Base-by-base conservation (phyloP, 2,888 invertebrate genomes). In the Cordilura impudica region DNA sequence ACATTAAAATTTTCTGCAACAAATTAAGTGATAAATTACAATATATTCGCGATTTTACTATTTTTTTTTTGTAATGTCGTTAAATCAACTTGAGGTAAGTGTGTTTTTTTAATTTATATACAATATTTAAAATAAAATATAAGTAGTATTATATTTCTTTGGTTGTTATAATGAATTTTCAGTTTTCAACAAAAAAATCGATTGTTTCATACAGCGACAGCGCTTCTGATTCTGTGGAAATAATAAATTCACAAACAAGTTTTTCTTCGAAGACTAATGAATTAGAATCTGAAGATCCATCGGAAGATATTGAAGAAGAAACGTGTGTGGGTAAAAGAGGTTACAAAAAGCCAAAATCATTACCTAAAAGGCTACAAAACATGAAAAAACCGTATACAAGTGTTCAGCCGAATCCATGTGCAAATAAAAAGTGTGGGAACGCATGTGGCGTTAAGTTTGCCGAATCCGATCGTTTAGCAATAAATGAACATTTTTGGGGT, bases 401-500 rank as follows among this genome's bases (percentile, higher is more conserved):
- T 3, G 61, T 61, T 67, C 60, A 53, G 35, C 35, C 61, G 1
- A 66, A 75, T 35, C 60, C 51, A n/a, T 72, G 63, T 29, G 51
- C 43, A 54, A 71, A 61, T 7, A 72, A 72, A 54, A 63, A 61
- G 5, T 63, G 53, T 63, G 26, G 26, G 26, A 26, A 26, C 26
- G 4, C 26, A 26, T 26, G n/a, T n/a, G n/a, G n/a, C n/a, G n/a
- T n/a, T n/a, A n/a, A n/a, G n/a, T n/a, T n/a, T n/a, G n/a, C n/a
- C n/a, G n/a, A n/a, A n/a, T n/a, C n/a, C n/a, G n/a, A n/a, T n/a
- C n/a, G n/a, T n/a, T n/a, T n/a, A n/a, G 26, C 26, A 26, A 26
- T 26, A 26, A 26, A 75, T 67, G 75, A 76, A 65, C 39, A 70
- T 63, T 76, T 56, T 76, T 71, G 69, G 61, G 80, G 70, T 35